A percentile compares a stretch with the other conserved stretches of the same genome.
These are phyloP conservation scores for Heliconius nattereri DNA, from an alignment of 1,140 invertebrate species.

Conservation along the genomic window DNA sequence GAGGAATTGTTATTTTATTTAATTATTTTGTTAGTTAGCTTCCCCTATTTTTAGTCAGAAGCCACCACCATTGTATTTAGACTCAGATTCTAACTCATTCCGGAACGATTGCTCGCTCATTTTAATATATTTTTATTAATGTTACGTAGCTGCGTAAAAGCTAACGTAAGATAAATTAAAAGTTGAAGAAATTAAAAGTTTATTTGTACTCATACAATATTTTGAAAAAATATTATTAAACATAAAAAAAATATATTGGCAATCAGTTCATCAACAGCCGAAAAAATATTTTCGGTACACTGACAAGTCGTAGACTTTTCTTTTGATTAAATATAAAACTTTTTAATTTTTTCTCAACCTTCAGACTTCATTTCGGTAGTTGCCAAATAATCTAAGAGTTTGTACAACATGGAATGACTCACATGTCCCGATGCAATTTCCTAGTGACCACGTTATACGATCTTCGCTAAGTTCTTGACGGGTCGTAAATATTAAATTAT, in stretches of 20 bases:
- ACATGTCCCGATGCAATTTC: neutral
- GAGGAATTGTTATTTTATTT: no score
- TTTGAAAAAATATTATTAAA: no score
- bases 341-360: neutral
- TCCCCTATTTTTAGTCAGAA: no score
- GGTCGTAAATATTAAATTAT: neutral
- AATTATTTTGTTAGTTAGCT: no score
- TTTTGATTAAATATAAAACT: neutral
- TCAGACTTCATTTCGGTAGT: neutral
- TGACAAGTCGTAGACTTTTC: neutral
- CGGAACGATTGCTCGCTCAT: no score
- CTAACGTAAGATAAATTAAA: no score
- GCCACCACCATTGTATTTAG: no score
- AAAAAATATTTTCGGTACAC: neutral
- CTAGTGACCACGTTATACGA: neutral
- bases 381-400: slow-evolving; percentile 15
- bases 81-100: no score
- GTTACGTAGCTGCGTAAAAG: no score
- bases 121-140: no score
- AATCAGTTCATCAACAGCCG: neutral
- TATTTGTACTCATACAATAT: no score
- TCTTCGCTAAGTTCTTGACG: neutral
- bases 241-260: neutral
- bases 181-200: no score
- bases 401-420: neutral